phyloP scores from a whole-genome alignment of 2,888 invertebrate species.

The Lumbricus terrestris region DNA sequence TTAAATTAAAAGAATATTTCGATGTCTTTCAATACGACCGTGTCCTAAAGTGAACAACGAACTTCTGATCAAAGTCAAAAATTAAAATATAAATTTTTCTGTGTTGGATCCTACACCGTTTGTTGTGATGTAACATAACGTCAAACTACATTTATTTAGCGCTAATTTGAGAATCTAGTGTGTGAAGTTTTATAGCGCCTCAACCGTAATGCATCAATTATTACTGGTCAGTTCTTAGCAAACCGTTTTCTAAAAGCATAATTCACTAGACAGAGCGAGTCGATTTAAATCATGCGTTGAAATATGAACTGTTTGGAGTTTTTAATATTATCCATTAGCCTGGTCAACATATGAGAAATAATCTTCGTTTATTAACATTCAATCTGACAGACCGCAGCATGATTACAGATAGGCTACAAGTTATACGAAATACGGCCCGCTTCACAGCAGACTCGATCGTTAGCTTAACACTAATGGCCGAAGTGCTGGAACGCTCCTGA shows the following conservation, averaged over 20 bases:
- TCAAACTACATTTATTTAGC: not conserved
- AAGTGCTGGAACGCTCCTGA: too few relatives aligned
- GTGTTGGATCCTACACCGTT: not conserved
- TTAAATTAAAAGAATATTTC: not conserved
- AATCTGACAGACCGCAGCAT: too few relatives aligned
- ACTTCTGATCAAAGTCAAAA: not conserved
- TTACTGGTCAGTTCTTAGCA: not conserved
- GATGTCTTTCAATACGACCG: not conserved
- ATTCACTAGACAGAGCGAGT: not conserved
- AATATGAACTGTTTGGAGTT: too few relatives aligned
- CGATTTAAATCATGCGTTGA: not conserved
- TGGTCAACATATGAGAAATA: too few relatives aligned
- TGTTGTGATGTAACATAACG: not conserved
- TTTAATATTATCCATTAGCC: too few relatives aligned
- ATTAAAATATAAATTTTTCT: not conserved
- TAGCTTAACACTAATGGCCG: too few relatives aligned
- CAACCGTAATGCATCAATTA: not conserved
- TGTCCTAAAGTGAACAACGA: not conserved
- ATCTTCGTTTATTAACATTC: too few relatives aligned
- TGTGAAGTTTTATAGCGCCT: not conserved
- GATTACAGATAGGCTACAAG: too few relatives aligned
- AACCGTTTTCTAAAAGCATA: not conserved
- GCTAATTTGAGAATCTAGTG: not conserved
- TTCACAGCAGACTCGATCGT: too few relatives aligned
- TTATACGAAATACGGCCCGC: too few relatives aligned